Evolutionary conservation across 2,888 invertebrate genomes (phyloP), one percentile per base, ranked within the genome.

Genomic region (Callyntrura sp.): DNA sequence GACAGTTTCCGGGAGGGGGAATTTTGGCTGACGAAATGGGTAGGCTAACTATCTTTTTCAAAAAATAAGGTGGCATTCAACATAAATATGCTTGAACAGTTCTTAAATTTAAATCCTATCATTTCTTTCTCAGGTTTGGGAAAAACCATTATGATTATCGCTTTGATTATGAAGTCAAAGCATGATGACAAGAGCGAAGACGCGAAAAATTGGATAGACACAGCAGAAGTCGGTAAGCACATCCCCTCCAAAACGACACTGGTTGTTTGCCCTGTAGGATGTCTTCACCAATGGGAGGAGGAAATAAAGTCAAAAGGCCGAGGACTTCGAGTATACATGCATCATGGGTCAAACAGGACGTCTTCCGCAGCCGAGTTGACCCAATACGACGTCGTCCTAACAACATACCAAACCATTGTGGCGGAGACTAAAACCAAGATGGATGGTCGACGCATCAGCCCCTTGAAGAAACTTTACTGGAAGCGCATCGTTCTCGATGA

Each of bases 181-280:
- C 17, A 20, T 5, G 89, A 92, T 35, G 51, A 8, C 4, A 9
- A 6, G 20, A 25, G 8, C 8, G 20, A 11, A 25, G 11, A 70
- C 25, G 20, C 51, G 23, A 90, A 85, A 68, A 85, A 91, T 20
- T 88, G 90, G 90, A 48, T 88, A 1, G 43, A 79, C 14, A 45
- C 86, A 28, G 84, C 88, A 14, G 85, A 90, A 12, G 70, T 51
- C 0, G 57, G 79, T 6, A 87, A 88, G 5, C 82, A 93, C 0
- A 92, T 93, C 57, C 91, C 92, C 0, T 92, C 93, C 20, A 79
- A 97, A 12, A 97, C 97, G 23, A 98, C 97, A 0, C 95, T 99
- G n/a, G 97, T 99, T 0, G 96, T 99, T 0, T 98, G 98, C 94
- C 99, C 99, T 0, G 98, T 99, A 1, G 98, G 98, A 65, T 96